phyloP scores from a whole-genome alignment of 2,797 vertebrate species.

The Gila robusta region DNA sequence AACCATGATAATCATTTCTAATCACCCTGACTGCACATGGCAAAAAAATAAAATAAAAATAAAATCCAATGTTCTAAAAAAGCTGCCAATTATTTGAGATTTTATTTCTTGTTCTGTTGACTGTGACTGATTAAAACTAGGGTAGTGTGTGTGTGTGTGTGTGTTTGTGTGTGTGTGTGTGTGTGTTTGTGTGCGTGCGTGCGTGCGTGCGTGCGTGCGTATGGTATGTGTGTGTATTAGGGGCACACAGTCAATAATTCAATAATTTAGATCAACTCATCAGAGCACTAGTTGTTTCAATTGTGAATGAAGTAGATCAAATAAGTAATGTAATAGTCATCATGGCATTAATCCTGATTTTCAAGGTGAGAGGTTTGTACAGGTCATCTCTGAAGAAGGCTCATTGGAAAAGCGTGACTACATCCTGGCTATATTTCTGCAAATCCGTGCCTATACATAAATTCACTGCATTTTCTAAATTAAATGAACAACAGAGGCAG shows the following conservation, averaged over 20 bases:
- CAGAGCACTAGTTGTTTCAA: constrained; percentile 64
- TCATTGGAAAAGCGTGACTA: not conserved
- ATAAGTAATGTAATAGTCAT: constrained; percentile 56
- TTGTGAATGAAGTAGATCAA: constrained; percentile 70
- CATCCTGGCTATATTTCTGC: not conserved
- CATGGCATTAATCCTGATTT: not conserved
- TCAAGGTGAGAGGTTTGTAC: not conserved
- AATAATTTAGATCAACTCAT: constrained; percentile 71
- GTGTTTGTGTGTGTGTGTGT: not conserved
- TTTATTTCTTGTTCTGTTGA: constrained; percentile 69
- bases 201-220: constrained; percentile 6
- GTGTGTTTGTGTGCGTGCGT: not conserved
- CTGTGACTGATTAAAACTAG: constrained; percentile 79
- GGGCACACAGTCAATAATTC: constrained; percentile 69
- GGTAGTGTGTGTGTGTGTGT: constrained; percentile 45
- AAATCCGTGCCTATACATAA: not conserved
- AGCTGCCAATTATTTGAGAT: constrained; percentile 81
- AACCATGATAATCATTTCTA: constrained; percentile 76
- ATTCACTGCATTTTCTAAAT: not conserved
- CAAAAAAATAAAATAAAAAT: constrained; percentile 74
- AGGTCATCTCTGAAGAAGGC: not conserved
- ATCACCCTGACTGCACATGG: constrained; percentile 79
- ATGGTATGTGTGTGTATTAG: constrained; percentile 29
- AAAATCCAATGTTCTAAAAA: constrained; percentile 80
- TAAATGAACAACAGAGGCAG: no score